phyloP scores from a whole-genome alignment of 2,113 vertebrate genomes.

The Chunga burmeisteri region DNA sequence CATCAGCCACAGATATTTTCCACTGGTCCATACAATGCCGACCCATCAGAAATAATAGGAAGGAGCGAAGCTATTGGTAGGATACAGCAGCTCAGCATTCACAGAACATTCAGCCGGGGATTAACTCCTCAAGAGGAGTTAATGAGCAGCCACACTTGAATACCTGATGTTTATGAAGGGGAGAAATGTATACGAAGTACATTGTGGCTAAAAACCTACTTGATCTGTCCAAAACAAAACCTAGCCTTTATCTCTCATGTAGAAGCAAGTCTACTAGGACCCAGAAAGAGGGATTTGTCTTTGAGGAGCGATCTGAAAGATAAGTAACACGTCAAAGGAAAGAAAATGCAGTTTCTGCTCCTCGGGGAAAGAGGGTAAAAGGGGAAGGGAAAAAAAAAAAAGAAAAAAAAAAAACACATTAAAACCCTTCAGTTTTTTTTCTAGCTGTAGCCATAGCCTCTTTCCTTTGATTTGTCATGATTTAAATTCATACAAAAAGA shows the following conservation, averaged over 20 bases:
- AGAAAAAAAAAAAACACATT: background rate
- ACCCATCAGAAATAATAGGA: background rate
- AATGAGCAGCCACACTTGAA: conserved; percentile 7
- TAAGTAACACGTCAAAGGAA: conserved; percentile 38
- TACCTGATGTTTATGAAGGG: conserved; percentile 8
- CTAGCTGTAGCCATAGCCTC: conserved; percentile 12
- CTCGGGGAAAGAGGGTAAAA: conserved; percentile 21
- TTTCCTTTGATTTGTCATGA: conserved; percentile 59
- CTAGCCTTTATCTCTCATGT: background rate
- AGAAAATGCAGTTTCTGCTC: conserved; percentile 41
- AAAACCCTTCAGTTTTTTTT: background rate
- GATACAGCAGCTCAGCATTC: background rate
- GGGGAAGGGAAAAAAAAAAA: background rate
- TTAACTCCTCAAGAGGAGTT: background rate
- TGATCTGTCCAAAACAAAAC: conserved; percentile 15
- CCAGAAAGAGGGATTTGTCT: conserved; percentile 20
- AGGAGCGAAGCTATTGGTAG: background rate
- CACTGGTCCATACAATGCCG: background rate
- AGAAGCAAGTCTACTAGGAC: background rate
- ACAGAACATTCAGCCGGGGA: background rate
- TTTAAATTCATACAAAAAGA: conserved; percentile 70
- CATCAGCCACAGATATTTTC: background rate
- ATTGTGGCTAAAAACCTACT: background rate
- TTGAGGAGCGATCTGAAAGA: conserved; percentile 58
- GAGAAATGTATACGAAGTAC: background rate